Base-by-base conservation (phyloP, 2,797 vertebrate genomes). In the Danio jaintianensis region DNA sequence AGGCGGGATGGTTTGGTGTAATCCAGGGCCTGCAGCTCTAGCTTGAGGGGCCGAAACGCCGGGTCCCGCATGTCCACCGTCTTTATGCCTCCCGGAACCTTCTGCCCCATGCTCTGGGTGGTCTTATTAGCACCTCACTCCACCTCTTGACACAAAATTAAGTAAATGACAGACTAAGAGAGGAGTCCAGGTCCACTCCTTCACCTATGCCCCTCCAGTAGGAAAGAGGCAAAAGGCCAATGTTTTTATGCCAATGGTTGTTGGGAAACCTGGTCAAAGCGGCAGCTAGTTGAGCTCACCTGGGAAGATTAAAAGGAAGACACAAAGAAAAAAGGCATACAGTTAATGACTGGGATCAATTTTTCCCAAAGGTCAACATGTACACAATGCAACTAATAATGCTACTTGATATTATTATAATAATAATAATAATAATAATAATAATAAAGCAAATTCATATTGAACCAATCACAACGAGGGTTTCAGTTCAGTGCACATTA, bases 31-130 rank as follows among this genome's bases (percentile, higher is more conserved):
- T 97, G 97, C 1, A 98, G 95, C 88, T 97, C 96, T 84, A 97
- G 95, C 84, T 97, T 98, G 83, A 98, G 81, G 0, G 97, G 97
- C 79, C 96, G 92, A 93, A 96, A 98, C 0, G 96, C 93, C 6
- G 97, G 96, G 91, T 98, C 97, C 89, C 96, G 93, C 96, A 99
- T 98, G 88, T 98, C 98, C 91, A 99, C 97, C 0, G 97, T 97
- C 94, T 98, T 99, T 82, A 99, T 97, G 74, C 98, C 98, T 72
- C 97, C 98, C 1, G 98, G 97, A 91, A 99, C 97, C 89, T 99
- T 99, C 92, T 99, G 98, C 89, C 98, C 98, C 98, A 99, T 99
- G 56, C 90, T 91, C 91, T 67, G 91, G 85, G 82, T 88, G 61
- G 87, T 80, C 89, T 73, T 1, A 74, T 59, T 68, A 81, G 90